Evolutionary conservation across 2,888 invertebrate species (phyloP), one percentile per base, ranked within the genome.

Genomic region (Monochamus alternatus): DNA sequence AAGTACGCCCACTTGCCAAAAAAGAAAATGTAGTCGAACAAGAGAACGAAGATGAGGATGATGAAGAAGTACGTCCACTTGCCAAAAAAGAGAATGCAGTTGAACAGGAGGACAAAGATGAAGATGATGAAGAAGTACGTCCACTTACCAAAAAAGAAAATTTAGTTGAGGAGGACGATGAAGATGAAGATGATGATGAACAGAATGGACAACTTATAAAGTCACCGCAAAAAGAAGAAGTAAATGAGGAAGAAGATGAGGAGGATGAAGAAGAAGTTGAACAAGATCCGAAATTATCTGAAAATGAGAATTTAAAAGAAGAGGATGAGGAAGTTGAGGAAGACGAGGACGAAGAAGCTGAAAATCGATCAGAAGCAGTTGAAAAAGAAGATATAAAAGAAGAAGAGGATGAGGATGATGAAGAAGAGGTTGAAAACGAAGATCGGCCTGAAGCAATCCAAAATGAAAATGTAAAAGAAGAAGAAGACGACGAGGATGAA

Each of bases 351-450:
- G 55, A 10, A 43, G 76, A 69, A 71, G 67, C 62, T 44, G 52
- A 22, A 55, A 63, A 76, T 75, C 63, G 76, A 74, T 52, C 71
- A 73, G 75, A 76, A 66, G 59, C 67, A 30, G 32, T 78, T 3
- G 75, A 73, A 38, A 71, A 76, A 63, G 78, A 70, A 12, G 78
- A 75, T 47, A 75, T 75, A 74, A 78, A 75, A 47, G 75, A 78
- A 52, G 32, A 69, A 22, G 22, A 22, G 22, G 44, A 75, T 58
- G 65, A 71, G 14, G 75, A 71, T 31, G 75, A 68, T n/a, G 59
- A 77, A n/a, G 59, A 73, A 22, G 75, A 69, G 43, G 74, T 38
- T 38, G 38, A 75, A 58, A 38, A 75, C 38, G 38, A 38, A 38
- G 38, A 38, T 38, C 38, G 7, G 7, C 7, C 38, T 38, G 7